Evolutionary conservation across 2,888 invertebrate species (phyloP), one percentile per base, ranked within the genome.

Genomic region (Disparrhopalites patrizii): DNA sequence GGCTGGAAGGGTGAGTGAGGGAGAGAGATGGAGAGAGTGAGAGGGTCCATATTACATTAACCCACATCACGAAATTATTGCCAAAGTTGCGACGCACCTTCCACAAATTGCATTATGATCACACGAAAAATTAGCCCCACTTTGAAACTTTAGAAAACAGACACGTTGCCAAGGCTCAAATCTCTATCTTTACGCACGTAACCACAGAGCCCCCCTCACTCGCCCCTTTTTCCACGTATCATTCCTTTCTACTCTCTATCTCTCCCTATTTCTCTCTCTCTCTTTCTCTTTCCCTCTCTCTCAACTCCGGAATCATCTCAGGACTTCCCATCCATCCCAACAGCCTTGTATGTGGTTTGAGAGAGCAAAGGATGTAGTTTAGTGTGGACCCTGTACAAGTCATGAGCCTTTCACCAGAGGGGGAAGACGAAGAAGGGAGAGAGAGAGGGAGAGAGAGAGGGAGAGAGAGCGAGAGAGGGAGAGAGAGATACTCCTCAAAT

Each of bases 21-120:
- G 54, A 31, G 54, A 18, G 30, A 54, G 18, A 54, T 54, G 54
- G 54, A 15, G 54, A 30, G 54, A 28, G 28, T 54, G 28, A 23
- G 4, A 18, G 31, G 15, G 30, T 54, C 54, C 25, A 31, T 56
- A 36, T 56, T 56, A 33, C 56, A 56, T 56, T 56, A 56, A 56
- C 56, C 56, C 56, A 64, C 55, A 64, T 64, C 56, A 64, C 64
- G 56, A 43, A 64, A 64, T 64, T 64, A 64, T 64, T 64, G 64
- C 64, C 62, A 62, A 62, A 52, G 62, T 62, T 52, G 62, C 36
- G 30, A 54, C 28, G 54, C 62, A 52, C 52, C 62, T 55, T 54
- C 54, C 56, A 36, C 56, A 56, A 56, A 56, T 56, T 56, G 56
- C 56, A 56, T 56, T 56, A 56, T 56, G 56, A 56, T 33, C 36